Base-by-base conservation (phyloP, 2,113 vertebrate species). In the Ptychochromis oligacanthus region DNA sequence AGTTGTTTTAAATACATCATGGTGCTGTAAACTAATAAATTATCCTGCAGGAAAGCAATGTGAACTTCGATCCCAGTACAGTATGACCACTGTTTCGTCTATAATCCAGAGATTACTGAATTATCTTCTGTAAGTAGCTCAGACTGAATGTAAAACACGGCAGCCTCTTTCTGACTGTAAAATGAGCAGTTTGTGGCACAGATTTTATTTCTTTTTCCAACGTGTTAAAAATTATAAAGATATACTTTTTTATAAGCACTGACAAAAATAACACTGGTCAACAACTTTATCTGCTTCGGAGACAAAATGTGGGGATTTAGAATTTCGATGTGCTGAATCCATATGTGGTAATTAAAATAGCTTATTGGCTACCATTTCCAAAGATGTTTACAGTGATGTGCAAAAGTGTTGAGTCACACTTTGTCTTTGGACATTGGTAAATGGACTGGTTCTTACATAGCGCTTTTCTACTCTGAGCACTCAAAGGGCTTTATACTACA, bases 41-140 rank as follows among this genome's bases (percentile, higher is more conserved):
- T 12, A 34, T 38, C 31, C 34, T 72, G 56, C 52, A 64, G 40
- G 46, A 82, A 67, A 34, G 7, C 58, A 52, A 18, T 11, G 61
- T 76, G 86, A 70, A 85, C 82, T 83, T 85, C 85, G 85, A 84
- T 83, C 87, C 0, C 11, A 38, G 55, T 40, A 43, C 34, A 57
- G 43, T 64, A 61, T 70, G 76, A 6, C 56, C 22, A 40, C 74
- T 49, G 15, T 79, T 83, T 77, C 52, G 14, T 88, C 11, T 67
- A 7, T 80, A 86, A 84, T 89, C 85, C 64, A 72, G 62, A 72
- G 89, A 89, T 88, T 89, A 79, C 3, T 40, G 62, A 81, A 34
- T 89, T 36, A 72, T 81, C 70, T 74, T 77, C 6, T 12, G 40
- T 61, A 89, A 90, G 67, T 74, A 84, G 81, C 81, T 90, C 88